Evolutionary conservation across 2,113 vertebrate species (phyloP), one percentile per base, ranked within the genome.

Genomic region (Casuarius casuarius): DNA sequence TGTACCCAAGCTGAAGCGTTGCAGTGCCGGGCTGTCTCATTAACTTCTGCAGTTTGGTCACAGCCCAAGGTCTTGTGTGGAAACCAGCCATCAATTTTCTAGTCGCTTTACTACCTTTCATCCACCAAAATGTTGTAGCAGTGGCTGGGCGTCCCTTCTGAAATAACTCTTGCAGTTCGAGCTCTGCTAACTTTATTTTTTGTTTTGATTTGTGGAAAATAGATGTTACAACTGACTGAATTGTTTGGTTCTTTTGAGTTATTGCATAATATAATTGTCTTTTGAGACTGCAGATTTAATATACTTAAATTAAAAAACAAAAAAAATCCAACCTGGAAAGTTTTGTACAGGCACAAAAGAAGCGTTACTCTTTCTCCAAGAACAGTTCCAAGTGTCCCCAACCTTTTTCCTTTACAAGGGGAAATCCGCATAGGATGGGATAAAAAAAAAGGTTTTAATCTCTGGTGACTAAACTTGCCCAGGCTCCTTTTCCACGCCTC

Each of bases 371-470:
- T 91, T 90, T 56, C 70, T 95, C 54, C 4, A 25, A 48, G 52
- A 92, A 67, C 4, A 17, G 68, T 68, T 84, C 12, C 51, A 89
- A 7, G 38, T 58, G 29, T 73, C 67, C 63, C 52, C 68, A 83
- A 10, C 73, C 85, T 76, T 91, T 91, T 96, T 79, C 84, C 77
- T 94, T 65, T 90, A 33, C 81, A 92, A 97, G 81, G 75, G 97
- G 97, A 98, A 98, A 97, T 97, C 80, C 92, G 94, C 84, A 86
- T 87, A 97, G 84, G 95, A 96, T 92, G 56, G 0, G 2, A 79
- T 93, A 7, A 42, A 92, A 84, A 83, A 58, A 59, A 82, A 59
- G 22, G 40, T 84, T 94, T 79, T 94, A 90, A 95, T 96, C 91
- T 94, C 56, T 90, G 88, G 87, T 96, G 87, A 95, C 95, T 97